These are phyloP conservation scores for Drosophila biarmipes DNA, from an alignment of 1,140 invertebrate genomes.

Conservation along the genomic window DNA sequence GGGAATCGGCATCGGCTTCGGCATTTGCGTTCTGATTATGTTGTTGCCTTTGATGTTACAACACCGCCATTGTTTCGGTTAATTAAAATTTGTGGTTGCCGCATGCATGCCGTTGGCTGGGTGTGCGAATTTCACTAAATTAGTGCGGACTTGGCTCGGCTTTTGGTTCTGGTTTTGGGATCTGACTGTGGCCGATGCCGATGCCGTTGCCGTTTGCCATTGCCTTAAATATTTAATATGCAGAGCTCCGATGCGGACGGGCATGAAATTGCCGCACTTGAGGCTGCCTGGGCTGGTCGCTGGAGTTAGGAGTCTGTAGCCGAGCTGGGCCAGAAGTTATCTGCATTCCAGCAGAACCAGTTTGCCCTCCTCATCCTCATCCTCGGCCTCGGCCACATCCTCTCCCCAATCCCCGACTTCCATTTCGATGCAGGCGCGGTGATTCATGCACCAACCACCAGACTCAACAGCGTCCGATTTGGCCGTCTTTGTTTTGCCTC, in stretches of 20 bases:
- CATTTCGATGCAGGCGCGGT: constrained; percentile 54
- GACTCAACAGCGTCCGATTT: constrained; percentile 71
- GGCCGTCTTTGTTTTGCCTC: constrained; percentile 45
- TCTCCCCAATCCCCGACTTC: constrained; percentile 6
- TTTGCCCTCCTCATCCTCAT: constrained; percentile 25
- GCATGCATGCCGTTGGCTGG: constrained; percentile 25
- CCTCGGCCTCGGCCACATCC: background rate
- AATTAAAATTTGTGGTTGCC: constrained; percentile 80
- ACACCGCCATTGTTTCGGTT: constrained; percentile 77
- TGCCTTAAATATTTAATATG: constrained; percentile 80
- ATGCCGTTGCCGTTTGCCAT: constrained; percentile 59
- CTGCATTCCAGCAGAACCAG: constrained; percentile 70
- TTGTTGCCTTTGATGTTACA: constrained; percentile 66
- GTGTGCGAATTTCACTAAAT: constrained; percentile 63
- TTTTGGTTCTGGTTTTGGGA: constrained; percentile 16
- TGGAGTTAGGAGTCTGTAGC: constrained; percentile 1
- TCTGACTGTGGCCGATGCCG: constrained; percentile 40
- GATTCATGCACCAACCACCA: constrained; percentile 72
- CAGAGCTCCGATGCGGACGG: constrained; percentile 52
- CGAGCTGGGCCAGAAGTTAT: constrained; percentile 57
- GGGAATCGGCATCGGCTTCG: background rate
- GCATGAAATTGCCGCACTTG: constrained; percentile 66
- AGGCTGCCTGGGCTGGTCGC: constrained; percentile 15
- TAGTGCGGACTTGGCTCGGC: constrained; percentile 39
- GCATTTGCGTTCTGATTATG: constrained; percentile 58